These are phyloP conservation scores for Philopedon plagiatum DNA, from an alignment of 2,888 invertebrate species.

Conservation along the genomic window DNA sequence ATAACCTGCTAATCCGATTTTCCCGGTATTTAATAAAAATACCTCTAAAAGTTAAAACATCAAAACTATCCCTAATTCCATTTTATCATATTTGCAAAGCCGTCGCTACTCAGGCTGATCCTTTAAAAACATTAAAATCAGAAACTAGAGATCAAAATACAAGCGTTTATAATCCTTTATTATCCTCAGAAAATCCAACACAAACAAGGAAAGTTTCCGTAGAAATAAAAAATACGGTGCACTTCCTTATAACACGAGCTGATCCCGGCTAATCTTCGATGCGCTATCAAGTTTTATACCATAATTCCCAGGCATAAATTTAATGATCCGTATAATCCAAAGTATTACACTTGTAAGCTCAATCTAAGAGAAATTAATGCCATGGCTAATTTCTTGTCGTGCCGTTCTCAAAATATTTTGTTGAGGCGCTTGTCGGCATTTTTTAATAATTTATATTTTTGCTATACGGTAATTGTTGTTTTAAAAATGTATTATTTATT, in stretches of 20 bases:
- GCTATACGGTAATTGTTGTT: neutral
- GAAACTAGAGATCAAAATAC: slow-evolving; percentile 18
- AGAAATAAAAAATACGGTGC: slow-evolving; percentile 61
- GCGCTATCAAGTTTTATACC: slow-evolving; percentile 70
- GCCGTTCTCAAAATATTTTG: slow-evolving; percentile 41
- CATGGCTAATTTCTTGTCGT: slow-evolving; percentile 63
- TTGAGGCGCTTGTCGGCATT: slow-evolving; percentile 3
- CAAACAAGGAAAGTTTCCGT: slow-evolving; percentile 40
- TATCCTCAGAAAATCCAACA: slow-evolving; percentile 32
- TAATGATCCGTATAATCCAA: slow-evolving; percentile 69
- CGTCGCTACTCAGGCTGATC: neutral
- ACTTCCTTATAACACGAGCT: slow-evolving; percentile 65
- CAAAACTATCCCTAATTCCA: neutral
- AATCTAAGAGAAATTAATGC: slow-evolving; percentile 69
- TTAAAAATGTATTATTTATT: neutral
- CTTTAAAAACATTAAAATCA: slow-evolving; percentile 15
- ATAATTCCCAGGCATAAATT: slow-evolving; percentile 70
- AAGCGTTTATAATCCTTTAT: slow-evolving; percentile 29
- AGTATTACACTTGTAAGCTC: slow-evolving; percentile 69
- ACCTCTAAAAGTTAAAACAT: too few relatives aligned
- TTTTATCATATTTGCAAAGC: slow-evolving; percentile 5
- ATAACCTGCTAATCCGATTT: too few relatives aligned
- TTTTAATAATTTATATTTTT: slow-evolving; percentile 13
- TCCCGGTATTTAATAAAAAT: too few relatives aligned
- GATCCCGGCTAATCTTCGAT: slow-evolving; percentile 70